Evolutionary conservation across 2,888 invertebrate genomes (phyloP), one percentile per base, ranked within the genome.

Genomic region (Heteromurus nitidus): DNA sequence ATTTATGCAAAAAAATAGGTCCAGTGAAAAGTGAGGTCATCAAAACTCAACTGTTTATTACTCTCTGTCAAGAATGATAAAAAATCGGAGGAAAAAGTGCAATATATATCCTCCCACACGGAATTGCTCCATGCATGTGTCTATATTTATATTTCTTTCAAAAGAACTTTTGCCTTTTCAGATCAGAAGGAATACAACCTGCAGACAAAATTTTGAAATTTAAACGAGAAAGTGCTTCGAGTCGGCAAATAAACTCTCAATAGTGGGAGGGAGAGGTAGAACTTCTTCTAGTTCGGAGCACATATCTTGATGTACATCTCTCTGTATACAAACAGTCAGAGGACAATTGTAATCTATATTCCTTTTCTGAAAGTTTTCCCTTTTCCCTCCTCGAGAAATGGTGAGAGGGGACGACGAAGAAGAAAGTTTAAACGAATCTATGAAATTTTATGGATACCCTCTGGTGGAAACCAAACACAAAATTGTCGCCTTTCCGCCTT

Each of bases 401-500:
- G 36, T 13, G 18, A 16, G 62, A 22, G 65, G 22, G 44, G 22
- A 16, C 42, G 26, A 65, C 42, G 30, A 28, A 65, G 26, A 18
- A 47, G 36, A 76, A 68, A 76, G 76, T 68, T 76, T 76, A 76
- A 76, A 76, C 68, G 76, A 68, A 68, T 76, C 76, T 68, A 76
- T 76, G 76, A 76, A 76, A 76, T 76, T 76, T 76, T 76, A 76
- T 76, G 68, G 68, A 76, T 76, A 76, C 76, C 76, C 76, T 76
- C 68, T 68, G 68, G 76, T 68, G 47, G 31, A 68, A 76, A 76
- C 44, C 76, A 76, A 76, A 76, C 50, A 76, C 68, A 68, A 76
- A 76, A 76, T 76, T 76, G 76, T 68, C 76, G 76, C 76, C 76
- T 76, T 76, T 53, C 76, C 53, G 67, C 58, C 47, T 62, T 24